A percentile compares a stretch with the other conserved stretches of the same genome.
Conservation (phyloP, 2,113 vertebrate species). For the Numida meleagris region DNA sequence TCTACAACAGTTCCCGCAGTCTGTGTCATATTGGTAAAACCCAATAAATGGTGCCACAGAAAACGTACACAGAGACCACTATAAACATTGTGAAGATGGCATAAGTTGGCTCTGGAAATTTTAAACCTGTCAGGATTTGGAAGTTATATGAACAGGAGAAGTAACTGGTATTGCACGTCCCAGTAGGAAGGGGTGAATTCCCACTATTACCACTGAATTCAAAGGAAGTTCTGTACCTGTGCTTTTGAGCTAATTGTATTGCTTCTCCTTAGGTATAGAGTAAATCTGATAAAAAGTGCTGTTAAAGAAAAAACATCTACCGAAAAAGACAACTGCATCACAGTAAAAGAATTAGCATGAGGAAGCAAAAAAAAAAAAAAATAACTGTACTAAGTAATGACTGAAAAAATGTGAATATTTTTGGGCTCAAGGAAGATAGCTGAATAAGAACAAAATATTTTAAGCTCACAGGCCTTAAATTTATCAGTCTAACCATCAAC, state of each 20-base stretch:
- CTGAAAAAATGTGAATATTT: background rate
- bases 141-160: background rate
- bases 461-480: conserved; percentile 18
- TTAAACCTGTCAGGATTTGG: background rate
- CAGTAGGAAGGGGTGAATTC: background rate
- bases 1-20: background rate
- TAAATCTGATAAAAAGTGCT: background rate
- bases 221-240: background rate
- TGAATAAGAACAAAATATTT: background rate
- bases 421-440: background rate
- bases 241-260: background rate
- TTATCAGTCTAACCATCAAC: conserved; percentile 46
- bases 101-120: background rate
- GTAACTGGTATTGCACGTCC: background rate
- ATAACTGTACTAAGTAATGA: background rate
- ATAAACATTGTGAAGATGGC: background rate
- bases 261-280: background rate
- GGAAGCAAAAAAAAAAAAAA: background rate
- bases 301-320: background rate
- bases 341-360: background rate
- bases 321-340: background rate
- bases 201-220: background rate
- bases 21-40: no score
- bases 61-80: background rate
- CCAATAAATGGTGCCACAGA: background rate